phyloP scores from a whole-genome alignment of 2,888 invertebrate genomes.

The Aporophyla nigra region DNA sequence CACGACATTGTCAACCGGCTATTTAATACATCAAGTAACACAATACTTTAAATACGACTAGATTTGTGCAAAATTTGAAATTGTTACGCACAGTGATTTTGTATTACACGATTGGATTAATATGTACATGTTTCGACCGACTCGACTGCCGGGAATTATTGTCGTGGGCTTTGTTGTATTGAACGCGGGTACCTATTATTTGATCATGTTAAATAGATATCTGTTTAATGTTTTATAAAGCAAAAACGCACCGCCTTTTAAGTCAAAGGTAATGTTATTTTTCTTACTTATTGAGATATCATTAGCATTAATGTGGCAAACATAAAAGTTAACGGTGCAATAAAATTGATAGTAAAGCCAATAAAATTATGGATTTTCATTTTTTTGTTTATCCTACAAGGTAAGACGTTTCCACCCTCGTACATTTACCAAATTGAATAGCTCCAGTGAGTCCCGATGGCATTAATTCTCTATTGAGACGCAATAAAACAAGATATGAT shows the following conservation, averaged over 20 bases:
- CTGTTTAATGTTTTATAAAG: slow-evolving; percentile 29
- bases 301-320: slow-evolving; percentile 43
- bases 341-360: slow-evolving; percentile 51
- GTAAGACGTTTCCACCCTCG: slow-evolving; percentile 73
- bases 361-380: slow-evolving; percentile 62
- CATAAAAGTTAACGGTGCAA: slow-evolving; percentile 53
- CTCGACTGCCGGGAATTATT: slow-evolving; percentile 58
- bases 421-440: slow-evolving; percentile 82
- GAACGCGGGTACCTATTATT: slow-evolving; percentile 48
- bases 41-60: slow-evolving; percentile 90
- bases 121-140: slow-evolving; percentile 71
- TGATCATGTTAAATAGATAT: slow-evolving; percentile 56
- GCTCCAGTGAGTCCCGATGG: slow-evolving; percentile 77
- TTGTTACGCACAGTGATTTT: slow-evolving; percentile 87
- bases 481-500: slow-evolving; percentile 91
- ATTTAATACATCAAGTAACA: slow-evolving; percentile 90
- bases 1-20: slow-evolving; percentile 90
- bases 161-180: slow-evolving; percentile 44
- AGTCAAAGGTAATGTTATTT: slow-evolving; percentile 20
- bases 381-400: slow-evolving; percentile 50
- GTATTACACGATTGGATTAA: slow-evolving; percentile 88
- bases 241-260: slow-evolving; percentile 23
- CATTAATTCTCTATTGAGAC: slow-evolving; percentile 85
- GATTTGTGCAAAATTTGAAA: slow-evolving; percentile 91
- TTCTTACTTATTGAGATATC: slow-evolving; percentile 40